Base-by-base conservation (phyloP, 1,140 invertebrate species). In the Zaprionus davidi region DNA sequence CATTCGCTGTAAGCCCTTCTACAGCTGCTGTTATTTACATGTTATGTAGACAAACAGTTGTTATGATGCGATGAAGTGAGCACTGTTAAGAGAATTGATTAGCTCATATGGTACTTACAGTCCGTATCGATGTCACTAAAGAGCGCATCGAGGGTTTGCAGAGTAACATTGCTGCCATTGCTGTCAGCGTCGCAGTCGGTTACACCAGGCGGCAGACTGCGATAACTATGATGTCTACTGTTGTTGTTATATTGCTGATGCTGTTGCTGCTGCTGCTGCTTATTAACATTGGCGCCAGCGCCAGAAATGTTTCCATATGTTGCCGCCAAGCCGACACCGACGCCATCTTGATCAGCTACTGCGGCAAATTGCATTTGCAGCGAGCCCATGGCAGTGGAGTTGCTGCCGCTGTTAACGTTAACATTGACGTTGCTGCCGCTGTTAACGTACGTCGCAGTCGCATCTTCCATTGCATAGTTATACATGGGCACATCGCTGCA, bases 331-430 rank as follows among this genome's bases (percentile, higher is more conserved):
- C 71, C 71, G 38, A 63, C 55, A 12, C 41, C 62, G 53, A 59
- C 44, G n/a, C 60, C 56, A 5, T 69, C 41, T 57, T 67, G 81
- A 71, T 93, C 93, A 34, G 93, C 93, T 34, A 93, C 93, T 77
- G 93, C 93, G 49, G 93, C 93, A 76, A 93, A 86, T 70, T 92
- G 79, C 90, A 93, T 93, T 80, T 88, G 90, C 65, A 93, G 87
- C 22, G 88, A 84, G 24, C 93, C 84, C 56, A 91, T 81, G 62
- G 82, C 72, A 55, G 78, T 73, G 69, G 83, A 85, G 58, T 62
- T 64, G 26, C 44, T 58, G 15, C 28, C n/a, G 56, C 60, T 26
- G 63, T 69, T 28, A 65, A 31, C 62, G 74, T 64, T 44, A 56
- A 55, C 72, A 59, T 63, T 65, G 26, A 38, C 60, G 64, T 24